Evolutionary conservation across 2,113 vertebrate genomes (phyloP), one percentile per base, ranked within the genome.

Genomic region (Tragulus kanchil): DNA sequence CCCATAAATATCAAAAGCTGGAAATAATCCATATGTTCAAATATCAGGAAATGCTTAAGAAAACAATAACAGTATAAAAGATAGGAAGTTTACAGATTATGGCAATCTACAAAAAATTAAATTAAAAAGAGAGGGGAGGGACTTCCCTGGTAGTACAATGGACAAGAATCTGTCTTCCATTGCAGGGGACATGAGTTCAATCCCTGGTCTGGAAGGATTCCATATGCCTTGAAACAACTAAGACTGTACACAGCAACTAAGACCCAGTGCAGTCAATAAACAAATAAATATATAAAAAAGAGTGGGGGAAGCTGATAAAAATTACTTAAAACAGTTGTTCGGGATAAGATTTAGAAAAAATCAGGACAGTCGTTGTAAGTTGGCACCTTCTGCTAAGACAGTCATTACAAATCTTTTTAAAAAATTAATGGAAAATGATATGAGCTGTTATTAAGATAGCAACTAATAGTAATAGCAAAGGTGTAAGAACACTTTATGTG

Each of bases 311-410:
- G 1, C 3, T 25, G 4, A 69, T 31, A 81, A 42, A 79, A 58
- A 65, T 73, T 48, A 64, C n/a, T 67, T 77, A 25, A 92, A 84
- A 61, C 6, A 1, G 45, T 59, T 52, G n/a, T 36, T 58, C 52
- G n/a, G 61, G n/a, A 26, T 26, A 52, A 75, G 64, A 42, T 65
- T 92, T 82, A 82, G 65, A 89, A 85, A 95, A 89, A 36, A 78
- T 45, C 59, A 52, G 65, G 73, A 82, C 1, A 45, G 48, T 56
- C 65, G 14, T 54, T 93, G 88, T 88, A 67, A 67, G 75, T 42
- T 1, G 6, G 75, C 42, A 54, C 92, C 78, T 19, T 26, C 23
- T 71, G 45, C 2, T 64, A 78, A 88, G 56, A 71, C 10, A 61
- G 13, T n/a, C 88, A 71, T 0, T 54, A 93, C 4, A 90, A 69